phyloP scores from a whole-genome alignment of 2,888 invertebrate species.

The Epistrophella euchroma region DNA sequence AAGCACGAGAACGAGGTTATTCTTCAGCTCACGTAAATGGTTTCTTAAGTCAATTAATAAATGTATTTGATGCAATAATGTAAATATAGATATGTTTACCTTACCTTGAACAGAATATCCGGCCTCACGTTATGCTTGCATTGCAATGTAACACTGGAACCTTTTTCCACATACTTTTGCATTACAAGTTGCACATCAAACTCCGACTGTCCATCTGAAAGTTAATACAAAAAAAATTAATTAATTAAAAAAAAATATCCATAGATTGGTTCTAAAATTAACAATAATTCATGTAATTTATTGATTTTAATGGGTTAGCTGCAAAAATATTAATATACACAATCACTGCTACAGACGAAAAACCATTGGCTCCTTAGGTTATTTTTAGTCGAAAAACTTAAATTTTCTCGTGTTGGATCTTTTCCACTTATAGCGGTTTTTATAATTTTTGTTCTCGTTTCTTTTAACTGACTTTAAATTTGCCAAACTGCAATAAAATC shows the following conservation, averaged over 20 bases:
- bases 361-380: no score
- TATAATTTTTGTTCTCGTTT: no score
- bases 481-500: no score
- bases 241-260: neutral
- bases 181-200: slow-evolving; percentile 88
- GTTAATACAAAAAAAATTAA: neutral
- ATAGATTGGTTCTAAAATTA: no score
- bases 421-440: no score
- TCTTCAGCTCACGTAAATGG: slow-evolving; percentile 24
- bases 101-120: slow-evolving; percentile 91
- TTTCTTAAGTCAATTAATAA: slow-evolving; percentile 42
- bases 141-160: slow-evolving; percentile 88
- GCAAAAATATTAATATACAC: no score
- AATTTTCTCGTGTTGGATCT: no score
- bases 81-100: slow-evolving; percentile 78
- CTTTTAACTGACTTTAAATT: no score
- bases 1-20: neutral
- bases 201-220: slow-evolving; percentile 84
- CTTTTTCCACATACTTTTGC: slow-evolving; percentile 89
- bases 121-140: slow-evolving; percentile 91
- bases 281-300: no score
- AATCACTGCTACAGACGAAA: no score
- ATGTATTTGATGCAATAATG: slow-evolving; percentile 4
- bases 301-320: no score
- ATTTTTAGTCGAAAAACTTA: no score